These are phyloP conservation scores for Protomyctophum bolini DNA, from an alignment of 2,113 vertebrate species.

Conservation along the genomic window DNA sequence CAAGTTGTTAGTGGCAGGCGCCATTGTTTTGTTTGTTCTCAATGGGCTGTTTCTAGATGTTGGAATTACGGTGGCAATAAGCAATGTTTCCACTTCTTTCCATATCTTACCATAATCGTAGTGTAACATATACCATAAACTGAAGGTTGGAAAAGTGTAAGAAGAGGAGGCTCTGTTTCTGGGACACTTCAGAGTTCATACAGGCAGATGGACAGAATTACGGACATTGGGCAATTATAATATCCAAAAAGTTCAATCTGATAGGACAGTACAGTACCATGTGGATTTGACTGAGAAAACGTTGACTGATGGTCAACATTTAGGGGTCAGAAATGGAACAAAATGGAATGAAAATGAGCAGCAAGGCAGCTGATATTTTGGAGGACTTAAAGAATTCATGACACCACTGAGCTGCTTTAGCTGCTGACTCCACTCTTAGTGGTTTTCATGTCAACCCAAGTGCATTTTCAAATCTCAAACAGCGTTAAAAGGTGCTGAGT, in stretches of 20 bases:
- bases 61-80: not conserved
- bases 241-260: not conserved
- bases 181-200: no score
- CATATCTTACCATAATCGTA: not conserved
- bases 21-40: not conserved
- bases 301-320: no score
- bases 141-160: not conserved
- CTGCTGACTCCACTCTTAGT: not conserved
- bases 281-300: no score
- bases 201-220: not conserved
- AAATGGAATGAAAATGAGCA: not conserved
- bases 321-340: not conserved
- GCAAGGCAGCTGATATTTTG: conserved; percentile 1
- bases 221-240: not conserved
- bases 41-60: not conserved
- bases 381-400: conserved; percentile 2
- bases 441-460: not conserved
- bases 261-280: not conserved
- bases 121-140: not conserved
- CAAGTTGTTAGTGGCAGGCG: not conserved
- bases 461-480: conserved; percentile 9
- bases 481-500: conserved; percentile 1
- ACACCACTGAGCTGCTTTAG: not conserved
- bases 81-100: not conserved
- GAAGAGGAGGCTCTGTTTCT: not conserved